These are phyloP conservation scores for Picus viridis DNA, from an alignment of 2,797 vertebrate genomes.

Conservation along the genomic window DNA sequence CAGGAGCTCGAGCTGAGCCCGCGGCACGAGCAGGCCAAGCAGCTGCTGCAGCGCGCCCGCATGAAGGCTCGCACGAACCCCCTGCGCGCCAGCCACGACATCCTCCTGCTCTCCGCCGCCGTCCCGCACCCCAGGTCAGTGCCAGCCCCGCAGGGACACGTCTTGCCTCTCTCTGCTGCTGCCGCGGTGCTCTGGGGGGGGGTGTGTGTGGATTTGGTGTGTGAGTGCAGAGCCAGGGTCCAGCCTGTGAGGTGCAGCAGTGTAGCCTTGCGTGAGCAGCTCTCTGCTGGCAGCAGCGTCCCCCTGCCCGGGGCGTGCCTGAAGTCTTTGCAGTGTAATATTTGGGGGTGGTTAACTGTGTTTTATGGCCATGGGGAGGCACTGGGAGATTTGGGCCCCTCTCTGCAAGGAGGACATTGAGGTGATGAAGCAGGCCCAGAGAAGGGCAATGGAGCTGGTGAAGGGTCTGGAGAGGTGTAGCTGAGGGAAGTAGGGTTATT, in stretches of 20 bases:
- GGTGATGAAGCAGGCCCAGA: no score
- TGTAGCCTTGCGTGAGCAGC: rapidly evolving
- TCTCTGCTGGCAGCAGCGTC: rapidly evolving
- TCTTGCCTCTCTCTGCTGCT: neutral
- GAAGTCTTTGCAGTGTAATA: rapidly evolving
- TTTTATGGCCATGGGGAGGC: rapidly evolving
- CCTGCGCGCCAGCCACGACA: conserved; percentile 89
- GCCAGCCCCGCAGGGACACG: rapidly evolving
- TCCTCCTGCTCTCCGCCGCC: conserved; percentile 81
- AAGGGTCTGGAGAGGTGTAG: no score
- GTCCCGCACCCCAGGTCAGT: conserved; percentile 69
- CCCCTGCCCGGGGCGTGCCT: rapidly evolving
- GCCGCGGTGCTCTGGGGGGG: rapidly evolving
- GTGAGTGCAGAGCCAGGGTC: no score
- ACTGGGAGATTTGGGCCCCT: no score
- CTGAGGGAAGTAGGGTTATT: no score
- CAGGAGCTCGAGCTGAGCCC: conserved; percentile 86
- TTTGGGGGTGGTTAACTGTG: neutral
- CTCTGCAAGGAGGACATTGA: no score
- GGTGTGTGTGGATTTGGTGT: rapidly evolving
- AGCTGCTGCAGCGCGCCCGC: conserved; percentile 82
- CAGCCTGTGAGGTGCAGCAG: neutral
- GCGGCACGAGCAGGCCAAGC: conserved; percentile 91
- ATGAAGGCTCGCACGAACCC: conserved; percentile 91
- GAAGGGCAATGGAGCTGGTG: no score